These are phyloP conservation scores for Pelobates cultripes DNA, from an alignment of 2,797 vertebrate genomes.

Conservation along the genomic window DNA sequence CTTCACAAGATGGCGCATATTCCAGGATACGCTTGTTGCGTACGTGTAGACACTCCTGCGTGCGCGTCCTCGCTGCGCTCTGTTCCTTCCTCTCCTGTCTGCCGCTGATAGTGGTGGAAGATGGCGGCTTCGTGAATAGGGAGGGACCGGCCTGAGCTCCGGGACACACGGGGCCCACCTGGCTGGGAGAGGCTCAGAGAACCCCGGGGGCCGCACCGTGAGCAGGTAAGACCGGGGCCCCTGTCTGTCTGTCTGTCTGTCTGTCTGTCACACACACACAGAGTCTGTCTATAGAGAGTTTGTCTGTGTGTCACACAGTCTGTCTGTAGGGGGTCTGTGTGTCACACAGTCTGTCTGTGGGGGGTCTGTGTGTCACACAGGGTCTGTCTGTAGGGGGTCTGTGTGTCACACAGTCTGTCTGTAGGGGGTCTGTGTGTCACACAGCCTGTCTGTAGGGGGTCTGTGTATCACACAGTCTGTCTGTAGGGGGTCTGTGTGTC, in stretches of 20 bases:
- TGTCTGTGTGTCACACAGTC: background rate
- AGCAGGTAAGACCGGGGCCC: background rate
- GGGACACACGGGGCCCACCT: background rate
- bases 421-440: background rate
- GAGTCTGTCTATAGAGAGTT: background rate
- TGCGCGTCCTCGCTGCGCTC: background rate
- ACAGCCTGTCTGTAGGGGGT: too few species aligned
- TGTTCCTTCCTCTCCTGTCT: conserved; percentile 14
- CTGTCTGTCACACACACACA: background rate
- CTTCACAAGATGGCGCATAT: background rate
- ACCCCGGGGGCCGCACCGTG: background rate
- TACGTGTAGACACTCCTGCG: too few species aligned
- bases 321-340: background rate
- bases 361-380: background rate
- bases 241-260: background rate
- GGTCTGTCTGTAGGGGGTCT: background rate
- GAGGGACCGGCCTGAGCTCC: conserved; percentile 4
- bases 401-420: background rate
- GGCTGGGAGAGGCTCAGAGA: background rate
- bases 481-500: background rate
- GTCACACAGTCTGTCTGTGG: background rate
- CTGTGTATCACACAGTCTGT: background rate
- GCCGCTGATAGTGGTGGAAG: conserved; percentile 10
- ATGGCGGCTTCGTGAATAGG: conserved; percentile 41
- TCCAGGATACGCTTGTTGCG: background rate